A percentile compares a stretch with the other conserved stretches of the same genome.
Evolutionary conservation across 1,140 invertebrate species (phyloP).

Genomic region (Halotydeus destructor): DNA sequence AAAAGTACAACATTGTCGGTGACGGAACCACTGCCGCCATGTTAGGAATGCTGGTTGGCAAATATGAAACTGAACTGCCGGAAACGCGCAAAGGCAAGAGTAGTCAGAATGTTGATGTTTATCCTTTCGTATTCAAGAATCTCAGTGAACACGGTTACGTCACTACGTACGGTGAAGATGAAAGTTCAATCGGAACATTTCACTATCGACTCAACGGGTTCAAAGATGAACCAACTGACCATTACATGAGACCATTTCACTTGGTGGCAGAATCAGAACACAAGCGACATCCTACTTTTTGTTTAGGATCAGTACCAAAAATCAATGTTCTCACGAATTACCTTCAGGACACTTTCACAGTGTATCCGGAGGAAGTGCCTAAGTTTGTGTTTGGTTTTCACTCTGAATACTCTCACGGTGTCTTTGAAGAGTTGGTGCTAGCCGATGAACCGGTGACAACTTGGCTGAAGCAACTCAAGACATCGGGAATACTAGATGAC

Average conservation of each 20-base stretch:
- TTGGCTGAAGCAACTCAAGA: conserved; percentile 33
- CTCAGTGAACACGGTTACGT: conserved; percentile 43
- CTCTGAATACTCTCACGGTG: conserved; percentile 67
- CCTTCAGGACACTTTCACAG: conserved; percentile 34
- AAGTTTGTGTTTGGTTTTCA: conserved; percentile 71
- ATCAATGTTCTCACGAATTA: conserved; percentile 49
- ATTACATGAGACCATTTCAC: conserved; percentile 68
- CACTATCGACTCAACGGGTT: conserved; percentile 79
- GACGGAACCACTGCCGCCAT: conserved; percentile 83
- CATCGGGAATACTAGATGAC: conserved; percentile 35
- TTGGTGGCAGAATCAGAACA: conserved; percentile 30
- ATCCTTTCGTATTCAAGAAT: conserved; percentile 62
- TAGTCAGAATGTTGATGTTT: conserved; percentile 45
- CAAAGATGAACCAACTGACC: conserved; percentile 56
- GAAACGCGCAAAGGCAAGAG: conserved; percentile 53
- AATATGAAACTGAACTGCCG: conserved; percentile 65
- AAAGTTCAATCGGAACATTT: conserved; percentile 54
- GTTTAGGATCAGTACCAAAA: conserved; percentile 50
- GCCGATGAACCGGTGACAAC: conserved; percentile 47
- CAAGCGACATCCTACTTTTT: conserved; percentile 30
- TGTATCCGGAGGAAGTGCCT: conserved; percentile 40
- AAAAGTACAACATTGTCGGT: conserved; percentile 77
- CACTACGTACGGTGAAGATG: conserved; percentile 65
- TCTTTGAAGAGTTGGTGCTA: conserved; percentile 48
- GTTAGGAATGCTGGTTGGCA: conserved; percentile 64